These are phyloP conservation scores for Elephas maximus DNA, from an alignment of 2,113 vertebrate genomes.

Conservation along the genomic window DNA sequence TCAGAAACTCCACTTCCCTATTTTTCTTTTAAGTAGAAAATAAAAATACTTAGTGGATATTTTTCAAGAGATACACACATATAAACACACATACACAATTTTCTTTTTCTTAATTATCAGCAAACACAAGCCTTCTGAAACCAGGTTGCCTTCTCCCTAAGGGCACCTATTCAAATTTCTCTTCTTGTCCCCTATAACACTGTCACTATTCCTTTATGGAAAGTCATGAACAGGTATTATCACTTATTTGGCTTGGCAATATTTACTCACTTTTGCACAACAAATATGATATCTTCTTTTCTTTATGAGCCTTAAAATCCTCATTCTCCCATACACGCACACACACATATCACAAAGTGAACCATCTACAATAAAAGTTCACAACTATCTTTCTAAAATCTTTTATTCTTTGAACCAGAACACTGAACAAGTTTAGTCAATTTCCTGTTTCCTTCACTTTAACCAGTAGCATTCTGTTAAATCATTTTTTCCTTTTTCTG, in stretches of 20 bases:
- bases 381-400: not conserved
- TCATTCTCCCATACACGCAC: not conserved
- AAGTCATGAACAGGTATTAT: constrained; percentile 1
- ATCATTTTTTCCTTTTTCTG: constrained; percentile 26
- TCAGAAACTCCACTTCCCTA: constrained; percentile 28
- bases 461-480: not conserved
- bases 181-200: not conserved
- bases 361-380: not conserved
- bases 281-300: not conserved
- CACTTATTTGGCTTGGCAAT: not conserved
- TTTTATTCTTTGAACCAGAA: not conserved
- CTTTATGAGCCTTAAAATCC: not conserved
- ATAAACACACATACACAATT: not conserved
- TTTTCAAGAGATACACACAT: not conserved
- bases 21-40: not conserved
- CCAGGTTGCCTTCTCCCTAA: not conserved
- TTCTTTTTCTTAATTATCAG: not conserved
- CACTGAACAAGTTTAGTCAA: not conserved
- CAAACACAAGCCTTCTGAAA: not conserved
- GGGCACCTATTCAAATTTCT: not conserved
- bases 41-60: not conserved
- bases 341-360: not conserved
- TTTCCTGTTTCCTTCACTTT: constrained; percentile 23
- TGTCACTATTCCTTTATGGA: not conserved
- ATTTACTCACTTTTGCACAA: constrained; percentile 28